Base-by-base conservation (phyloP, 2,888 invertebrate species). In the Mythimna impura region DNA sequence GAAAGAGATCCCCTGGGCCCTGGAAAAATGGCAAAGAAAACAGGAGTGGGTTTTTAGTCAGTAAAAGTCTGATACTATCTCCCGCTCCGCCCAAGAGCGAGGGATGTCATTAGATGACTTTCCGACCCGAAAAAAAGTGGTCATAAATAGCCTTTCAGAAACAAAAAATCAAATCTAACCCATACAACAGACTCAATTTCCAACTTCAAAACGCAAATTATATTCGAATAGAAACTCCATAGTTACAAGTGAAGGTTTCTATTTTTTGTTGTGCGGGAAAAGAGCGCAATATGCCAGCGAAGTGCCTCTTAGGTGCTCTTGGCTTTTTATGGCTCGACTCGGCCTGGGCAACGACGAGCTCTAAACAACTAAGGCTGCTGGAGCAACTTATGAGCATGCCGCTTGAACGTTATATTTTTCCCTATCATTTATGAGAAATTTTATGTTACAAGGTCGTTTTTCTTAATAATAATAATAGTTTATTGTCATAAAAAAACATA, bases 281-380 rank as follows among this genome's bases (percentile, higher is more conserved):
- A 92, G 91, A 89, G 92, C 91, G 93, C 93, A 93, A 93, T 93
- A 93, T 93, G 87, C 84, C 83, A 22, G 87, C 81, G 71, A 83
- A 93, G 93, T 82, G 89, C 87, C 79, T 76, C 91, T 91, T 85
- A 83, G 87, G 85, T 72, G 86, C 89, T 83, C 91, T 89, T 82
- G 74, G 87, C 91, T 91, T 92, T 92, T 91, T 91, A 91, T 88
- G 80, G 87, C 88, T 88, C 83, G 82, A 89, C 82, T 85, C 71
- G 76, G 84, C 81, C 78, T 81, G 82, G 78, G 82, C 85, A 82
- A 79, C 77, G 87, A 87, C 88, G 89, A 86, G 89, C 90, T 88
- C 93, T 93, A 93, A 93, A 91, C 93, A 92, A 93, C 92, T 92
- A 91, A 90, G 90, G 87, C 90, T 88, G 84, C 92, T 93, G 81